A percentile compares a stretch with the other conserved stretches of the same genome.
phyloP scores from a whole-genome alignment of 2,888 invertebrate species.

The Hydraecia micacea region DNA sequence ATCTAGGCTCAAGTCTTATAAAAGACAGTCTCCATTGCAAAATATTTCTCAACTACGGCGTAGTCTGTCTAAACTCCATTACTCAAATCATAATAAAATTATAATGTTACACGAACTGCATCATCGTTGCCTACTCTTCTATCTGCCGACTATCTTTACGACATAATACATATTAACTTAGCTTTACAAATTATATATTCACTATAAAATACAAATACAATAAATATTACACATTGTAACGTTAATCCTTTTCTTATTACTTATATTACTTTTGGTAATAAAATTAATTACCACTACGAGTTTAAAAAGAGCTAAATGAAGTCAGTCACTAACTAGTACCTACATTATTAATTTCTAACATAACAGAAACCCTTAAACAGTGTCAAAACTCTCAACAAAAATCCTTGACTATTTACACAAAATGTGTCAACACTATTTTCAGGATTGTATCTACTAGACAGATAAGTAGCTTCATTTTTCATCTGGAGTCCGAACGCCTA shows the following conservation, averaged over 20 bases:
- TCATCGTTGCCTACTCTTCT: not conserved
- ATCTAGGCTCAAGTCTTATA: not conserved
- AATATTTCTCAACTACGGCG: not conserved
- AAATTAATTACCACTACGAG: not conserved
- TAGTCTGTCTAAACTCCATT: not conserved
- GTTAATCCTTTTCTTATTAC: conserved; percentile 11
- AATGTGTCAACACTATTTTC: not conserved
- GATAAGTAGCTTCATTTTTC: not conserved
- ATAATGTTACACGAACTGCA: not conserved
- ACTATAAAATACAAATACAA: too few relatives aligned
- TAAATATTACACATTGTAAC: conserved; percentile 15
- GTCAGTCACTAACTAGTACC: too few relatives aligned
- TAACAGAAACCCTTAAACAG: not conserved
- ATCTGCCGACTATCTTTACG: conserved; percentile 43
- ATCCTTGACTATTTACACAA: not conserved
- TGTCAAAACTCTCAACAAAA: not conserved
- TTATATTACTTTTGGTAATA: conserved; percentile 18
- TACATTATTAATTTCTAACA: not conserved
- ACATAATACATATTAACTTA: conserved; percentile 22
- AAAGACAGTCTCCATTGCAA: conserved; percentile 3
- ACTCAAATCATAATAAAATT: conserved; percentile 15
- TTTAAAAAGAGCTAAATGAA: not conserved
- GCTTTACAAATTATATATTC: conserved; percentile 16
- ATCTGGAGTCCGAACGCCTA: not conserved
- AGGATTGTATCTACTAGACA: not conserved